Evolutionary conservation across 2,888 invertebrate species (phyloP).

Genomic region (Drosophila suboccidentalis): DNA sequence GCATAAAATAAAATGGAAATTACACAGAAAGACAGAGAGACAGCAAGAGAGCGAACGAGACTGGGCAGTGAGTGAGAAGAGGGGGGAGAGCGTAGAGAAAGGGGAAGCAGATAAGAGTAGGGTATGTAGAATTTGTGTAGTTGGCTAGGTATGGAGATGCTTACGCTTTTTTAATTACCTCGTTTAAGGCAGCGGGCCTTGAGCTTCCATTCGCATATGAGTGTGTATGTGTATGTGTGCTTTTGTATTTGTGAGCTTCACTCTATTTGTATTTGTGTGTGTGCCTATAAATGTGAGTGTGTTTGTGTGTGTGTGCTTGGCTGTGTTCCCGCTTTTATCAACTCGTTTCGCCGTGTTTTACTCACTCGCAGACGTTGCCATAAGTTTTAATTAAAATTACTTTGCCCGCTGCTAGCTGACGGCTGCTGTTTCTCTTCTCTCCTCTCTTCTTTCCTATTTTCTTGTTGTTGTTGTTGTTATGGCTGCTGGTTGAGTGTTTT

Average conservation of each 20-base stretch:
- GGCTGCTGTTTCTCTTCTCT: conserved; percentile 46
- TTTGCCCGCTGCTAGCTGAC: conserved; percentile 70
- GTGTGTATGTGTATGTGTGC: conserved; percentile 18
- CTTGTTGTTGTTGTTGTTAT: conserved; percentile 36
- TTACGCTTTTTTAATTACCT: conserved; percentile 80
- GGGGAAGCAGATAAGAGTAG: conserved; percentile 19
- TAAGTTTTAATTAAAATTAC: conserved; percentile 80
- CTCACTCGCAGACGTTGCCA: conserved; percentile 81
- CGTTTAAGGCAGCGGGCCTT: conserved; percentile 72
- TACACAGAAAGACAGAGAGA: conserved; percentile 55
- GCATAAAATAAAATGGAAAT: conserved; percentile 78
- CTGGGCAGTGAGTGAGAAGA: not conserved
- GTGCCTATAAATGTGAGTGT: conserved; percentile 9
- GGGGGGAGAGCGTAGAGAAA: not conserved
- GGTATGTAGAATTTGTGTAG: conserved; percentile 43
- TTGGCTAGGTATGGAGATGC: conserved; percentile 69
- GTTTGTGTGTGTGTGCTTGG: conserved; percentile 20
- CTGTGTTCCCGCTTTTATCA: conserved; percentile 71
- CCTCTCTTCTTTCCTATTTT: conserved; percentile 4
- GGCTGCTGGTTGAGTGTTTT: conserved; percentile 68
- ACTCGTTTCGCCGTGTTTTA: conserved; percentile 79
- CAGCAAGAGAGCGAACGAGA: conserved; percentile 8
- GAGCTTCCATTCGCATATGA: conserved; percentile 49
- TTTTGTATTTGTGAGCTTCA: conserved; percentile 33
- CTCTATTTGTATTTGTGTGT: conserved; percentile 33